Percentiles rank a stretch among this genome's conserved stretches.
These are phyloP conservation scores for Volucella inflata DNA, from an alignment of 2,888 invertebrate genomes.

Conservation along the genomic window DNA sequence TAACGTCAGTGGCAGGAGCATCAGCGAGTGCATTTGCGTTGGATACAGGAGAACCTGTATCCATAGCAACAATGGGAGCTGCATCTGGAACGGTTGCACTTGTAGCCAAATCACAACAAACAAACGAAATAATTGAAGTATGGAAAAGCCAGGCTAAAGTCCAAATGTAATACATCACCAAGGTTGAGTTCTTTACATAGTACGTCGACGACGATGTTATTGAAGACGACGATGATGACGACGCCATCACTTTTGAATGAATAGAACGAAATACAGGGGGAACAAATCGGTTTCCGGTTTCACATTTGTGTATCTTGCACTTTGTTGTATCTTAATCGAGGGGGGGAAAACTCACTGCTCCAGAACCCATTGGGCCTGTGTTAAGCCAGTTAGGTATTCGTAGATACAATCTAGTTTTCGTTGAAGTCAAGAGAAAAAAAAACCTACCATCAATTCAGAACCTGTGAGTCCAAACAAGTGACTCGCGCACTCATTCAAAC, in stretches of 20 bases:
- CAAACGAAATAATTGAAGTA: conserved; percentile 66
- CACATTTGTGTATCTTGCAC: conserved; percentile 70
- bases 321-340: conserved; percentile 54
- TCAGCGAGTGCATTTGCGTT: conserved; percentile 14
- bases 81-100: conserved; percentile 69
- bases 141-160: conserved; percentile 62
- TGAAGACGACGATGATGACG: conserved; percentile 56
- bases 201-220: conserved; percentile 32
- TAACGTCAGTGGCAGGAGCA: neutral
- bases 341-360: conserved; percentile 58
- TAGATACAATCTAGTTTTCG: conserved; percentile 59
- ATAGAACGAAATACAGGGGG: conserved; percentile 6
- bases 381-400: conserved; percentile 32
- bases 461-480: conserved; percentile 63
- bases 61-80: conserved; percentile 51
- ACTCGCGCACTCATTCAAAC: conserved; percentile 51
- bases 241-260: conserved; percentile 61
- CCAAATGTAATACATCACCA: conserved; percentile 72
- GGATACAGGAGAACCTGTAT: conserved; percentile 53
- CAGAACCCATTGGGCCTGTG: conserved; percentile 65
- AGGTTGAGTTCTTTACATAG: conserved; percentile 56
- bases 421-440: conserved; percentile 5
- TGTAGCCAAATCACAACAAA: conserved; percentile 67
- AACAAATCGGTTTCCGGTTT: conserved; percentile 67
- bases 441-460: conserved; percentile 39